These are phyloP conservation scores for Chelon auratus DNA, from an alignment of 2,797 vertebrate species.

Conservation along the genomic window DNA sequence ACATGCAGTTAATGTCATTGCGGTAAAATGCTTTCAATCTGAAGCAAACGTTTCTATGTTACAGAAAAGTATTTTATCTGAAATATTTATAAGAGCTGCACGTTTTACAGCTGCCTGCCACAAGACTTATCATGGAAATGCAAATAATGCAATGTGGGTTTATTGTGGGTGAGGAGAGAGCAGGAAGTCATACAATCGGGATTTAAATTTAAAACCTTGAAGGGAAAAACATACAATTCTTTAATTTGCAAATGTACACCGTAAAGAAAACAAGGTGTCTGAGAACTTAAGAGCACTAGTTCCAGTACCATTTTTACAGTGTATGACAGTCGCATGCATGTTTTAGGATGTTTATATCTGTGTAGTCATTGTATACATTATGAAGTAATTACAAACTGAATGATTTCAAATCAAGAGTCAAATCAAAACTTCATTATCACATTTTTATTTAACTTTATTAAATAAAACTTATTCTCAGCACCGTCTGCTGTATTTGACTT, in stretches of 20 bases:
- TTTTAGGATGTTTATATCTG: too few species aligned
- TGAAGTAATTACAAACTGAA: not conserved
- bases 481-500: not conserved
- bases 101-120: not conserved
- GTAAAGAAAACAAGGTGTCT: too few species aligned
- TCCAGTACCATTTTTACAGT: too few species aligned
- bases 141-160: conserved; percentile 10
- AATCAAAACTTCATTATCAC: not conserved
- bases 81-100: conserved; percentile 6
- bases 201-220: too few species aligned
- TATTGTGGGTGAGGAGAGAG: conserved; percentile 1
- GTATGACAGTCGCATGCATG: too few species aligned
- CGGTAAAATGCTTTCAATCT: not conserved
- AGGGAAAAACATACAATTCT: not conserved
- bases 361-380: too few species aligned
- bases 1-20: not conserved
- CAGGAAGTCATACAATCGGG: not conserved
- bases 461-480: not conserved
- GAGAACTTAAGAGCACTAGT: too few species aligned
- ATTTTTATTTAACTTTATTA: not conserved
- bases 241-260: not conserved
- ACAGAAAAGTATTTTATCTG: not conserved
- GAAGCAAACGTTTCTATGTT: not conserved
- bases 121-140: conserved; percentile 11
- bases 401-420: not conserved